Base-by-base conservation (phyloP, 2,888 invertebrate genomes). In the Xiphydria camelus region DNA sequence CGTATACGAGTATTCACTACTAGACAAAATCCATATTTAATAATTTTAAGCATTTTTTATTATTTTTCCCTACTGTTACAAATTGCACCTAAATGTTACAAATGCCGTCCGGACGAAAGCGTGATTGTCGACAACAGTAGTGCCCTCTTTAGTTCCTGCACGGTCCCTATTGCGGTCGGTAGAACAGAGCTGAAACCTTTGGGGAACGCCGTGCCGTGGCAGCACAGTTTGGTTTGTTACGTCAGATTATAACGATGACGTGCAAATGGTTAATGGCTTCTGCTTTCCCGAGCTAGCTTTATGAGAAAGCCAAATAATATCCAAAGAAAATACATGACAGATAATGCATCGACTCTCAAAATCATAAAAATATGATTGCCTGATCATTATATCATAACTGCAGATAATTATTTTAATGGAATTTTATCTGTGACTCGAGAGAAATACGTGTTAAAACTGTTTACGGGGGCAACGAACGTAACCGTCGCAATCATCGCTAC, bases 281-380 rank as follows among this genome's bases (percentile, higher is more conserved):
- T 59, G 58, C 57, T 60, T 62, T 61, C 52, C 60, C 55, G 57
- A 61, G 57, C 56, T 60, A 57, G 32, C 53, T 56, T 60, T 57
- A 68, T 63, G 66, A 63, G 58, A 64, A 57, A 61, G 62, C 61
- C 53, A 57, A 61, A 60, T 64, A 55, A 58, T 61, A 65, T 68
- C 64, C 80, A 80, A 76, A 80, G 79, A 77, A 80, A 78, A 81
- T 79, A 78, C 75, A 82, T 81, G 81, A 80, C 77, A 76, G 71
- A 82, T 81, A 81, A 80, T 76, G 79, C 79, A 77, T 80, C 79
- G 77, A 80, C 79, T 78, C 76, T 75, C 66, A 79, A 78, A 79
- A 79, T 73, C 78, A 79, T 79, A 78, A 78, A 79, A 81, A 80
- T 79, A 81, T 78, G 78, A 77, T 70, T 76, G 70, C 65, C 55